Evolutionary conservation across 1,140 invertebrate species (phyloP), one percentile per base, ranked within the genome.

Genomic region (Drosophila pruinosa): DNA sequence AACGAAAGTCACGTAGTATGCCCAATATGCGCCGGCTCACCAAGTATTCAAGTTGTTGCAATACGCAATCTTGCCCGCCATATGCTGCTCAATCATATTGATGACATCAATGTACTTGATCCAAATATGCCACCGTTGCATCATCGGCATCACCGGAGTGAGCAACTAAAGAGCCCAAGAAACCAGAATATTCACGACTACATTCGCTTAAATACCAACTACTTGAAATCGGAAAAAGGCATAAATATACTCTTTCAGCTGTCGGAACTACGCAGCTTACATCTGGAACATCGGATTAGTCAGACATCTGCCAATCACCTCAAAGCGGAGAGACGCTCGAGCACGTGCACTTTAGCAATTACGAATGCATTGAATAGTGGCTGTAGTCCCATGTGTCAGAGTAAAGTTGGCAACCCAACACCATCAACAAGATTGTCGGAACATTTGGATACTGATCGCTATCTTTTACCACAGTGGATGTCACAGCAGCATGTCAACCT

Each of bases 51-150:
- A n/a, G 31, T 83, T 34, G 59, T 75, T 2, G 28, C 78, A 10
- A 75, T 83, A 38, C 58, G 67, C 12, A 78, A 86, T 31, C 67
- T 86, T 3, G 63, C 67, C 0, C 78, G 67, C 1, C 82, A 86
- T n/a, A 47, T 86, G 12, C 39, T 82, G 5, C 56, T 72, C 14
- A 78, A 75, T 52, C 82, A 86, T 43, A 57, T 82, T 7, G 82
- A 86, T 17, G 78, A 88, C 15, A 82, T 78, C 10, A 88, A 88
- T 36, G 47, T 56, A 0, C 56, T 86, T 12, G 82, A 86, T 61
- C 82, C 82, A 5, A 5, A 62, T 8, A 77, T 78, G 0, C 73
- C 81, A 12, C 81, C 77, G 0, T 12, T 81, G 26, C 69, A 61
- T 4, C 24, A 63, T 4, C 56, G 71, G 4, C 67, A 63, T 2